phyloP scores from a whole-genome alignment of 2,888 invertebrate species.

The Hydraecia micacea region DNA sequence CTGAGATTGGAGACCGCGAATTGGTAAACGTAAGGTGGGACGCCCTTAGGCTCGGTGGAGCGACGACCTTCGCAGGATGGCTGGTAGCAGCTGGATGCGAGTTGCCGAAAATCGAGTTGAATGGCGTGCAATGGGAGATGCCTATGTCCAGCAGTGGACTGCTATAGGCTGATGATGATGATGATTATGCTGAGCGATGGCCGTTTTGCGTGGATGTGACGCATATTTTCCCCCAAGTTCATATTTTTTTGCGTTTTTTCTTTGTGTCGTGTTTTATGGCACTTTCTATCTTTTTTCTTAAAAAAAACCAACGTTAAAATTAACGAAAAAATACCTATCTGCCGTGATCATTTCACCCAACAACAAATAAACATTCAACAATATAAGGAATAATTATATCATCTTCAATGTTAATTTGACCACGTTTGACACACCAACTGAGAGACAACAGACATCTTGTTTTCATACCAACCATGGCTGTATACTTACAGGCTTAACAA shows the following conservation, averaged over 20 bases:
- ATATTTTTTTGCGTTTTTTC: no score
- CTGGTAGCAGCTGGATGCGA: no score
- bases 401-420: neutral
- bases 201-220: neutral
- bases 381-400: neutral
- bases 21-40: no score
- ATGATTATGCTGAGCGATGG: neutral
- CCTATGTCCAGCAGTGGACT: no score
- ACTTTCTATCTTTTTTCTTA: neutral
- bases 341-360: neutral
- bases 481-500: neutral
- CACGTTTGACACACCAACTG: neutral
- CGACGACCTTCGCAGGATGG: no score
- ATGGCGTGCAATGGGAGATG: no score
- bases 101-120: no score
- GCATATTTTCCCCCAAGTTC: neutral
- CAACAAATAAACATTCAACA: neutral
- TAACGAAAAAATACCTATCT: neutral
- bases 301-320: neutral
- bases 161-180: no score
- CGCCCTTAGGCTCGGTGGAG: no score
- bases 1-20: no score
- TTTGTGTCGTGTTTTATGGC: no score
- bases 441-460: neutral
- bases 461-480: neutral